phyloP scores from a whole-genome alignment of 92 coral and sea anemone genomes.

The Heteractis magnifica region DNA sequence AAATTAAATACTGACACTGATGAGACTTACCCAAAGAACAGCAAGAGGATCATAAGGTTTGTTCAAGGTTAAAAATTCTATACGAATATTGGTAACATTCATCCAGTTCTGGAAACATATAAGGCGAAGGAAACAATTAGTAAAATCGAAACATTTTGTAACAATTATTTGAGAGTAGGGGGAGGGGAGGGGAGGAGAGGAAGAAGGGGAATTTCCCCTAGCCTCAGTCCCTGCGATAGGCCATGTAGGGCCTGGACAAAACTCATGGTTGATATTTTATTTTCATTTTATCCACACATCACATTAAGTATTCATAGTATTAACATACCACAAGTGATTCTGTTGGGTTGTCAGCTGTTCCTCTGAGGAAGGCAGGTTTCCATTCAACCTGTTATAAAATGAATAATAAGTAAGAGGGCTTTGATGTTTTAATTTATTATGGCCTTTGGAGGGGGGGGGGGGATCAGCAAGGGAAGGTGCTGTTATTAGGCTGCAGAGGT shows the following conservation, averaged over 20 bases:
- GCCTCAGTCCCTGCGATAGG: too few species aligned
- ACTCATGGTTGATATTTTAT: too few species aligned
- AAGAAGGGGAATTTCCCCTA: too few species aligned
- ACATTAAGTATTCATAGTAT: neutral
- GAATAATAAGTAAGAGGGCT: neutral
- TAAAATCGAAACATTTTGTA: too few species aligned
- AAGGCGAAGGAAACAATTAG: neutral
- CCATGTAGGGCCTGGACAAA: too few species aligned
- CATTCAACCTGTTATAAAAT: constrained; percentile 21
- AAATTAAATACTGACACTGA: neutral
- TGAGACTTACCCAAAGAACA: constrained; percentile 79
- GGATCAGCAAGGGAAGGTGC: neutral
- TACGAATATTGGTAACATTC: constrained; percentile 76
- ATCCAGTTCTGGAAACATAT: constrained; percentile 68
- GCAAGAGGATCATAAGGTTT: constrained; percentile 77
- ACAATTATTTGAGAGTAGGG: too few species aligned
- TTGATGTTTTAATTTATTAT: neutral
- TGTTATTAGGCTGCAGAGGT: neutral
- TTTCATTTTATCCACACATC: too few species aligned
- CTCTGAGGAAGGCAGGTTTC: constrained; percentile 37
- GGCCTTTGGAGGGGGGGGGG: neutral
- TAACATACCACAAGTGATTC: constrained; percentile 49
- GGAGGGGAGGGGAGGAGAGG: too few species aligned
- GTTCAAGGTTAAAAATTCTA: constrained; percentile 58
- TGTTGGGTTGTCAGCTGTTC: constrained; percentile 26